Base-by-base conservation (phyloP, 2,888 invertebrate species). In the Cactoblastis cactorum region DNA sequence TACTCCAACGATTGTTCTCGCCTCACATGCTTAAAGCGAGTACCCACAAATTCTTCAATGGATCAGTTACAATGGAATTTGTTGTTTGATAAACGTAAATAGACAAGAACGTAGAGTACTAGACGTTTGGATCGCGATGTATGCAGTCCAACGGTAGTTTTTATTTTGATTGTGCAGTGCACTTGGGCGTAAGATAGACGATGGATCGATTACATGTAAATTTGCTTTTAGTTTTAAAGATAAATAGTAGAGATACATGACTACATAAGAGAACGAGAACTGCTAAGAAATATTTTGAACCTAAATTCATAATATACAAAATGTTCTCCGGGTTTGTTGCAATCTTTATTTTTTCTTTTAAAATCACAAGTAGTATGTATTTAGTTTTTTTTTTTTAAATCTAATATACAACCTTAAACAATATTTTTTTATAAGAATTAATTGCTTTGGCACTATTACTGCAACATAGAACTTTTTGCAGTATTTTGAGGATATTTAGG, bases 91-190 rank as follows among this genome's bases (percentile, higher is more conserved):
- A 8, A 2, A 28, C 8, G 1, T 3, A 28, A 4, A 28, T 4
- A 28, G 28, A 28, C 5, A 28, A 28, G 28, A 28, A 55, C 55
- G 38, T 43, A 37, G 32, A 18, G 11, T 34, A 12, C 6, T 33
- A 34, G 2, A 18, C 18, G 19, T 46, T 0, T 33, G 19, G 19
- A n/a, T 33, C 28, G 11, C 5, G 3, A 19, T 9, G 45, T 46
- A 19, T 19, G 18, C 6, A 12, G 19, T 19, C 11, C 34, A 46
- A 19, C 8, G 45, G 17, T 32, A 5, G 45, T 15, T 28, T 28
- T 1, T 14, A 1, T 1, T 8, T 15, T 1, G 9, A 43, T 5
- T 17, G 43, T 9, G n/a, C 0, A 0, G 4, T 9, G n/a, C 2
- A 28, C 28, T 12, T 28, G 0, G 9, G 5, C 11, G 14, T 11